A percentile compares a stretch with the other conserved stretches of the same genome.
Evolutionary conservation across 2,113 vertebrate species (phyloP).

Genomic region (Osmerus mordax): DNA sequence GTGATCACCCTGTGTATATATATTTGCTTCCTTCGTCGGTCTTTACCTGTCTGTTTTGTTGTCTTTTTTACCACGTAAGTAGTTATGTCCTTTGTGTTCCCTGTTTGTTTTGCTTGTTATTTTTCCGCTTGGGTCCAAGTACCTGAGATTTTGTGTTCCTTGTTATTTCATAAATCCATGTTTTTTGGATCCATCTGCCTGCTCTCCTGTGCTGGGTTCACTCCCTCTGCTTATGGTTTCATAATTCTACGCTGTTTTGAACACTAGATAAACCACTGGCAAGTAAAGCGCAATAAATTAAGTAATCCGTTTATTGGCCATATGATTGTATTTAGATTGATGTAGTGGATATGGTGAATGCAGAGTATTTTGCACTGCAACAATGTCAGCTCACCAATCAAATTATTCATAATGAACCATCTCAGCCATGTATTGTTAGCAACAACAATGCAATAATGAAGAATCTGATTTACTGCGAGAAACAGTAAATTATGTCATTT

Average conservation of each 20-base stretch:
- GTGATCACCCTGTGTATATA: too few relatives aligned
- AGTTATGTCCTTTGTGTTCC: too few relatives aligned
- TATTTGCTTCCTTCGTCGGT: too few relatives aligned
- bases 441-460: constrained; percentile 29
- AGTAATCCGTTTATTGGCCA: constrained; percentile 23
- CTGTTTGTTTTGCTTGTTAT: too few relatives aligned
- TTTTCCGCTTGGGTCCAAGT: too few relatives aligned
- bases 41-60: too few relatives aligned
- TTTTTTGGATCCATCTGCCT: too few relatives aligned
- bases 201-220: neutral
- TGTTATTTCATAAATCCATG: too few relatives aligned
- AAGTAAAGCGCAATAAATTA: constrained; percentile 19
- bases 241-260: neutral
- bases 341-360: constrained; percentile 6
- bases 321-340: constrained; percentile 32
- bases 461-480: neutral
- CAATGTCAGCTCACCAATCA: constrained; percentile 29
- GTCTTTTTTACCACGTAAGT: too few relatives aligned
- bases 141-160: too few relatives aligned
- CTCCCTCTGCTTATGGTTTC: neutral
- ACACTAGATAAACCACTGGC: neutral
- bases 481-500: too few relatives aligned
- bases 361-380: constrained; percentile 5
- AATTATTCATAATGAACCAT: constrained; percentile 23
- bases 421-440: constrained; percentile 15